phyloP scores from a whole-genome alignment of 1,140 invertebrate genomes.

The Drosophila varians region DNA sequence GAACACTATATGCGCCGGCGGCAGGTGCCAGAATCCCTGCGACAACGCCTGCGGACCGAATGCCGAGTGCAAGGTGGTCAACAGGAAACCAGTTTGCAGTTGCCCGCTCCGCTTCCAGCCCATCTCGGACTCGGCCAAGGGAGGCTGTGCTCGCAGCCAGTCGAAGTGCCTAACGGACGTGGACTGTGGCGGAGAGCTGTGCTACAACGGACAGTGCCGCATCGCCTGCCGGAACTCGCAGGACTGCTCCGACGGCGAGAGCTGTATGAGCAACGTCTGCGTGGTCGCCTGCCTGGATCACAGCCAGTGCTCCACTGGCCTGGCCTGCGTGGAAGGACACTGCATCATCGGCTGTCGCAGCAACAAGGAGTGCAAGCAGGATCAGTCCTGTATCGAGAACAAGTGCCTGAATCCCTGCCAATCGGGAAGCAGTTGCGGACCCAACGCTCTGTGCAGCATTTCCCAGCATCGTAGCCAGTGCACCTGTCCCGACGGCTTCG shows the following conservation, averaged over 20 bases:
- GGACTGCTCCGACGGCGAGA: slow-evolving; percentile 92
- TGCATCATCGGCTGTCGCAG: slow-evolving; percentile 92
- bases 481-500: slow-evolving; percentile 91
- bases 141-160: slow-evolving; percentile 89
- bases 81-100: slow-evolving; percentile 89
- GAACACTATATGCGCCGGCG: slow-evolving; percentile 89
- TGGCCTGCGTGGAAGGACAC: slow-evolving; percentile 91
- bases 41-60: slow-evolving; percentile 90
- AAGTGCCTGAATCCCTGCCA: slow-evolving; percentile 93
- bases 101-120: slow-evolving; percentile 90
- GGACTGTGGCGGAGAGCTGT: slow-evolving; percentile 91
- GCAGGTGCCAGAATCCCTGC: slow-evolving; percentile 91
- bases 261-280: slow-evolving; percentile 91
- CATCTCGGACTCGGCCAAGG: slow-evolving; percentile 85
- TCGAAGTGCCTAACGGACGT: slow-evolving; percentile 88
- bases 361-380: slow-evolving; percentile 90
- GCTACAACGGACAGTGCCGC: slow-evolving; percentile 92
- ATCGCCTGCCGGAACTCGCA: slow-evolving; percentile 90
- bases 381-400: slow-evolving; percentile 92
- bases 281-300: slow-evolving; percentile 90
- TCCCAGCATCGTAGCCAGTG: slow-evolving; percentile 89
- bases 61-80: slow-evolving; percentile 89
- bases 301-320: slow-evolving; percentile 90
- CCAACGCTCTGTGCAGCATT: slow-evolving; percentile 92
- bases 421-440: slow-evolving; percentile 90